These are phyloP conservation scores for Osmerus eperlanus DNA, from an alignment of 2,113 vertebrate genomes.

Conservation along the genomic window DNA sequence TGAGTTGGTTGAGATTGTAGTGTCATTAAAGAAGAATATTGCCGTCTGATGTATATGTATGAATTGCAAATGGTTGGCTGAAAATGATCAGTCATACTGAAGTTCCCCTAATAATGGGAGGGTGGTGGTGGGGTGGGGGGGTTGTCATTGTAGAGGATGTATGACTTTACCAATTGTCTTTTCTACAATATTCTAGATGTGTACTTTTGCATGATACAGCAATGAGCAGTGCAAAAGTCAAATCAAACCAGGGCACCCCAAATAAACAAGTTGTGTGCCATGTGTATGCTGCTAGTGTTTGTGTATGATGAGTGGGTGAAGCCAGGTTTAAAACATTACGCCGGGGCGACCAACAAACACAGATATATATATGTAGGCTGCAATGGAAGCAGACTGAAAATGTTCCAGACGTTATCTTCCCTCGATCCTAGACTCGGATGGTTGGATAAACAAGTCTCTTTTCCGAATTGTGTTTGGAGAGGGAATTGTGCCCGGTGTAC, in stretches of 20 bases:
- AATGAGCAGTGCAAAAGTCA: no score
- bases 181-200: no score
- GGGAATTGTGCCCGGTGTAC: conserved; percentile 54
- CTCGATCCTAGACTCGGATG: conserved; percentile 55
- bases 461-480: conserved; percentile 70
- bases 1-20: conserved; percentile 29
- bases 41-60: neutral
- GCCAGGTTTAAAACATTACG: conserved; percentile 33
- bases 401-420: conserved; percentile 63
- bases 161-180: no score
- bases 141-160: no score
- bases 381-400: conserved; percentile 24
- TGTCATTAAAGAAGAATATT: conserved; percentile 42
- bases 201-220: no score
- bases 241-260: no score
- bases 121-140: no score
- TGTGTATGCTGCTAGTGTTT: no score
- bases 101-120: no score
- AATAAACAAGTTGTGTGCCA: no score
- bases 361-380: conserved; percentile 58
- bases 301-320: conserved; percentile 10
- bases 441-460: conserved; percentile 64
- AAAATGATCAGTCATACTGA: neutral
- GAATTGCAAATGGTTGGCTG: neutral
- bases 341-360: conserved; percentile 33